These are phyloP conservation scores for Sprattus sprattus DNA, from an alignment of 2,113 vertebrate genomes.

Conservation along the genomic window DNA sequence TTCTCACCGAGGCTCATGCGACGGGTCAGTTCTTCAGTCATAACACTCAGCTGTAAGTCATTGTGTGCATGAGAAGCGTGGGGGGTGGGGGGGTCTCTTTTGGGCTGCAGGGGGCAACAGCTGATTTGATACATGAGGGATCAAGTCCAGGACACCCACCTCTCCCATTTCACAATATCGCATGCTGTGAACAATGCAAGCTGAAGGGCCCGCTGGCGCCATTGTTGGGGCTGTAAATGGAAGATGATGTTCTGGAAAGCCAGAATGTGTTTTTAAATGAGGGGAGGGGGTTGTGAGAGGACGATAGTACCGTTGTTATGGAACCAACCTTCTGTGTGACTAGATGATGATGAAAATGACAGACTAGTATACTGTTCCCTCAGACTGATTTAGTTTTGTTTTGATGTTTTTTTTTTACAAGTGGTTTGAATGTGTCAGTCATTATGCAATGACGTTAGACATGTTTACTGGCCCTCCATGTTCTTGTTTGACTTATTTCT, in stretches of 20 bases:
- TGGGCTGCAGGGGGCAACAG: not conserved
- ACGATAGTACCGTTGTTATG: not conserved
- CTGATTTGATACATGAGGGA: not conserved
- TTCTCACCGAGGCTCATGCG: slow-evolving; percentile 62
- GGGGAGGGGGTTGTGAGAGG: not conserved
- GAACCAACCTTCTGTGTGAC: not conserved
- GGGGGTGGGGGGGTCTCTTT: not conserved
- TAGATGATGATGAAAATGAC: slow-evolving; percentile 11
- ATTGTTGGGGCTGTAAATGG: slow-evolving; percentile 25
- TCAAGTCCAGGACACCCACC: not conserved
- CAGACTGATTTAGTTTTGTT: not conserved
- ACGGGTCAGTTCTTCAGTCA: slow-evolving; percentile 64
- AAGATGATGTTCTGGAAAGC: slow-evolving; percentile 31
- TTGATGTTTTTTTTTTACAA: not conserved
- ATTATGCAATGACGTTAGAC: not conserved
- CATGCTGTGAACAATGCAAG: slow-evolving; percentile 27
- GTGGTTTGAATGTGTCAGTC: not conserved
- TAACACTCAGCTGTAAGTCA: slow-evolving; percentile 71
- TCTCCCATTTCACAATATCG: not conserved
- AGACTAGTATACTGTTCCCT: not conserved
- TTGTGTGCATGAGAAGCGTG: slow-evolving; percentile 8
- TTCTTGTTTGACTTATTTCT: not conserved
- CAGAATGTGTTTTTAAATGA: slow-evolving; percentile 4
- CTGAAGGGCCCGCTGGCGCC: not conserved
- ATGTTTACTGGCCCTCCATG: not conserved